A percentile compares a stretch with the other conserved stretches of the same genome.
phyloP scores from a whole-genome alignment of 2,113 vertebrate genomes.

The Otocyon megalotis region DNA sequence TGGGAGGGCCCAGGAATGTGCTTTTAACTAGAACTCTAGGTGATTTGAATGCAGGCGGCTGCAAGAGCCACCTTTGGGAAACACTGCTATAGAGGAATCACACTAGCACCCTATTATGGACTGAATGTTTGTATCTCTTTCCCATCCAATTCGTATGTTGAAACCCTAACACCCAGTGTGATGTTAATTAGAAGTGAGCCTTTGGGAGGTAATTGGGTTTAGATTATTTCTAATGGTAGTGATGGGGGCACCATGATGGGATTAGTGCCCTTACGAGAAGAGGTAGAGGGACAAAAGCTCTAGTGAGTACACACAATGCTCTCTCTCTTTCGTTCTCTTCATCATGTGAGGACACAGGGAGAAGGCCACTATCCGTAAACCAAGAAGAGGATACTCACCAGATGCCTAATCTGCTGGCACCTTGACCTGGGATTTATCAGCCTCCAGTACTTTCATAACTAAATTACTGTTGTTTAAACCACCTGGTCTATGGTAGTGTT shows the following conservation, averaged over 20 bases:
- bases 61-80: not conserved
- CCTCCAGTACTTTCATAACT: not conserved
- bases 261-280: not conserved
- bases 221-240: not conserved
- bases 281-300: not conserved
- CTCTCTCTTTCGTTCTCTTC: too few species aligned
- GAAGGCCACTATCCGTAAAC: not conserved
- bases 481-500: not conserved
- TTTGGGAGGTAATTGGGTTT: not conserved
- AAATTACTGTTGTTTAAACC: not conserved
- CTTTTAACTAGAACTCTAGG: not conserved
- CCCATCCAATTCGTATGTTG: not conserved
- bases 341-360: not conserved
- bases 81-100: not conserved
- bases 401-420: not conserved
- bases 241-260: not conserved
- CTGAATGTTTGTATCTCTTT: not conserved
- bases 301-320: not conserved
- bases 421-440: not conserved
- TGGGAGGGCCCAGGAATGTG: not conserved
- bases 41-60: conserved; percentile 14
- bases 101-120: not conserved
- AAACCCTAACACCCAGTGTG: not conserved
- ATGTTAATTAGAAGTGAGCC: not conserved
- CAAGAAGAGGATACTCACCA: not conserved